Evolutionary conservation across 2,888 invertebrate genomes (phyloP).

Genomic region (Synanthedon andrenaeformis): DNA sequence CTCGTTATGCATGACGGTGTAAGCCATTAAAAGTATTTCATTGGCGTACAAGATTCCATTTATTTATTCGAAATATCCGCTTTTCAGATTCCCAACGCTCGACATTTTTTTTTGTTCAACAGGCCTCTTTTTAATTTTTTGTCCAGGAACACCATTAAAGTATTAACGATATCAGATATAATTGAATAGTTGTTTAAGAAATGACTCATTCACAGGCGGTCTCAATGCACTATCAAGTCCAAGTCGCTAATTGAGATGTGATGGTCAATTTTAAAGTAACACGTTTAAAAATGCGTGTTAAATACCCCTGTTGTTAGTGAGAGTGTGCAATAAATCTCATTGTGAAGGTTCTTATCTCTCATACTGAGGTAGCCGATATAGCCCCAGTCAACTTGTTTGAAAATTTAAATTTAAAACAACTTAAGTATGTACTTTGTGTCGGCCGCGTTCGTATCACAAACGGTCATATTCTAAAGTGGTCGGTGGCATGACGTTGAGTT

Average conservation of each 20-base stretch:
- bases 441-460: neutral
- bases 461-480: conserved; percentile 6
- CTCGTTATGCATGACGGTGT: neutral
- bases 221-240: neutral
- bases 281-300: conserved; percentile 32
- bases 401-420: conserved; percentile 57
- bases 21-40: neutral
- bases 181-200: too few species aligned
- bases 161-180: too few species aligned
- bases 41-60: neutral
- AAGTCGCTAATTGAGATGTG: conserved; percentile 45
- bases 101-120: too few species aligned
- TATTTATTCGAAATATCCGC: neutral
- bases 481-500: neutral
- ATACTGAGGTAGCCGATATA: conserved; percentile 55
- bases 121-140: too few species aligned
- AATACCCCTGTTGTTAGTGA: conserved; percentile 34
- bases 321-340: conserved; percentile 62
- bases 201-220: too few species aligned
- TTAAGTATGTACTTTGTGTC: conserved; percentile 16
- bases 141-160: too few species aligned
- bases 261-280: conserved; percentile 35
- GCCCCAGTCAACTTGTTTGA: conserved; percentile 41
- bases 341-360: conserved; percentile 52
- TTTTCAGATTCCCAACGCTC: neutral